phyloP scores from a whole-genome alignment of 2,797 vertebrate species.

The Brachyrhaphis roseni region DNA sequence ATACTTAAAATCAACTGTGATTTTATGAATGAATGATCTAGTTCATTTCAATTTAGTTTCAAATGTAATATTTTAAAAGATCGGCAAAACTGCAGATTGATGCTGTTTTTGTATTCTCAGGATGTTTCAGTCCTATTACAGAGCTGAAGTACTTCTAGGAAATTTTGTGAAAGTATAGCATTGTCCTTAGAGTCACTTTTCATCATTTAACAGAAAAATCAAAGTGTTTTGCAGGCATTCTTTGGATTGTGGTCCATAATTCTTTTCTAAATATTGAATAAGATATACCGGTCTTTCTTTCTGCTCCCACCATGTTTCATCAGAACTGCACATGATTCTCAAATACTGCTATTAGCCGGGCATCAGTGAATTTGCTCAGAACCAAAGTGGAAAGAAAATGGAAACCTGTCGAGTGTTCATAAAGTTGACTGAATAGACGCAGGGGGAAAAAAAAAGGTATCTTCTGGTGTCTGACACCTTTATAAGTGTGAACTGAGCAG shows the following conservation, averaged over 20 bases:
- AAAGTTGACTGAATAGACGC: neutral
- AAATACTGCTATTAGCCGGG: neutral
- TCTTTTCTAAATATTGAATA: neutral
- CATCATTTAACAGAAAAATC: neutral
- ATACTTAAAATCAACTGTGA: neutral
- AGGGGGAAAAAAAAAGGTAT: neutral
- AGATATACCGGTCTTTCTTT: neutral
- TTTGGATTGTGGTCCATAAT: neutral
- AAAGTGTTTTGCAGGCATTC: neutral
- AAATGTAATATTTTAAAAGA: neutral
- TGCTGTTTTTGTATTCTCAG: neutral
- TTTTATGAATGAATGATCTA: no score
- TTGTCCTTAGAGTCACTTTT: neutral
- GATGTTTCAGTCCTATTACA: neutral
- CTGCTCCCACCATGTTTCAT: neutral
- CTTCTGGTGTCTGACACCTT: conserved; percentile 17
- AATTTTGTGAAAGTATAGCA: neutral
- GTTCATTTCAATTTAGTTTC: neutral
- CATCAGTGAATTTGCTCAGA: neutral
- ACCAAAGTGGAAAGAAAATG: neutral
- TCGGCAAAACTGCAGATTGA: neutral
- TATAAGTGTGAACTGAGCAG: conserved; percentile 22
- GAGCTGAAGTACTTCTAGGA: neutral
- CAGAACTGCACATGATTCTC: neutral
- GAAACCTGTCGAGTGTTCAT: neutral